phyloP scores from a whole-genome alignment of 2,888 invertebrate genomes.

The Tenthredo mesomela region DNA sequence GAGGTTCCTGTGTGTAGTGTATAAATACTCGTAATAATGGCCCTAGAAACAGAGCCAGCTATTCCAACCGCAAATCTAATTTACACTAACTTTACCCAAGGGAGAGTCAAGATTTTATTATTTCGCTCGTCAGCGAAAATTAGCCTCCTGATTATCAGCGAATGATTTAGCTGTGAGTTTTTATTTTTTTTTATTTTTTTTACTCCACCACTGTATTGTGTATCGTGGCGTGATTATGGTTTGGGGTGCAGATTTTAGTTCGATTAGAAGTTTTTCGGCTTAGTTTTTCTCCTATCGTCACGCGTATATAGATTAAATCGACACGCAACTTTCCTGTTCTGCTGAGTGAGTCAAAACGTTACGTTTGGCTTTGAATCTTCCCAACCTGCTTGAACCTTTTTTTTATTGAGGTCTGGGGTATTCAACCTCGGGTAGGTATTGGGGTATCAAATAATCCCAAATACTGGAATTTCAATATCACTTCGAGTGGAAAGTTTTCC shows the following conservation, averaged over 20 bases:
- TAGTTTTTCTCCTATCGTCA: constrained; percentile 24
- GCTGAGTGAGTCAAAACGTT: constrained; percentile 31
- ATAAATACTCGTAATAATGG: background rate
- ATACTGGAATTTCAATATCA: constrained; percentile 20
- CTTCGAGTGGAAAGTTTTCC: background rate
- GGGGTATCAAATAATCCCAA: background rate
- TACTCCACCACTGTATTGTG: background rate
- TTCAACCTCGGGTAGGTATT: background rate
- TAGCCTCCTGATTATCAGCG: background rate
- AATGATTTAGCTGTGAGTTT: background rate
- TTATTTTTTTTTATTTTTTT: background rate
- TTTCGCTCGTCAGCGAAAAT: constrained; percentile 3
- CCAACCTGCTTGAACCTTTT: constrained; percentile 25
- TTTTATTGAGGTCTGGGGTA: constrained; percentile 22
- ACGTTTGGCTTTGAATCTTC: background rate
- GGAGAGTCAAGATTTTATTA: constrained; percentile 16
- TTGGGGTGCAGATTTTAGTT: background rate
- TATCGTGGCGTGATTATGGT: background rate
- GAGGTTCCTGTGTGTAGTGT: background rate
- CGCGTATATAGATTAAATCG: constrained; percentile 29
- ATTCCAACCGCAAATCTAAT: background rate
- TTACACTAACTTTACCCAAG: constrained; percentile 3
- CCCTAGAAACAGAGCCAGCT: constrained; percentile 1
- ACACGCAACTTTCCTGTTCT: constrained; percentile 15
- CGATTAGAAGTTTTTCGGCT: background rate